These are phyloP conservation scores for Mesocentrotus franciscanus DNA, from an alignment of 53 echinoderm and acorn worm genomes.

Conservation along the genomic window DNA sequence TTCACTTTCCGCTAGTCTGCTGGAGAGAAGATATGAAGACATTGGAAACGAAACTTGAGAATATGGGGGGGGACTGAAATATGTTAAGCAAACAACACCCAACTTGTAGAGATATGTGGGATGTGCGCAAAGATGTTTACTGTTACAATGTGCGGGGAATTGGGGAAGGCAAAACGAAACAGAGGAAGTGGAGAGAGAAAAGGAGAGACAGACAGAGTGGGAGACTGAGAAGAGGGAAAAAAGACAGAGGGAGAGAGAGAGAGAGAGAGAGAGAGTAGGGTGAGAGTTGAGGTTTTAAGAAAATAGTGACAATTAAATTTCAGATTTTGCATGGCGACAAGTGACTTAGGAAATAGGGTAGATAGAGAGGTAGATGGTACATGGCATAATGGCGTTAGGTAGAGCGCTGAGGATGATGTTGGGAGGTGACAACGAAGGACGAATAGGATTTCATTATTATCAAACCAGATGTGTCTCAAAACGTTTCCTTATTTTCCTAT, in stretches of 20 bases:
- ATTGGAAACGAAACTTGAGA: not conserved
- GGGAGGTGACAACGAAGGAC: conserved; percentile 41
- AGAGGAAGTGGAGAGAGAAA: too few relatives aligned
- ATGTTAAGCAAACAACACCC: conserved; percentile 32
- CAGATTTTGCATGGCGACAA: conserved; percentile 33
- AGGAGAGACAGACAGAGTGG: not conserved
- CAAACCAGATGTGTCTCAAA: conserved; percentile 21
- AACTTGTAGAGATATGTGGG: not conserved
- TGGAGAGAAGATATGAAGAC: not conserved
- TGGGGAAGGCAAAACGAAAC: not conserved
- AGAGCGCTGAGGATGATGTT: conserved; percentile 19
- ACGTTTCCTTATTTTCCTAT: not conserved
- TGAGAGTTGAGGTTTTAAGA: not conserved
- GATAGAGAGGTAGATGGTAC: not conserved
- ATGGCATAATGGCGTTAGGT: not conserved
- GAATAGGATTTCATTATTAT: conserved; percentile 16
- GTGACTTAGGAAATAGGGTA: not conserved
- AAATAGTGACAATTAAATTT: conserved; percentile 5
- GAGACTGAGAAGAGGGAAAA: not conserved
- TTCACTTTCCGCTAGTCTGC: not conserved
- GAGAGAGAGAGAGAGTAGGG: not conserved
- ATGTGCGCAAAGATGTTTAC: not conserved
- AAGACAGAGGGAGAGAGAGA: not conserved
- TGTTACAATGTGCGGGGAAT: not conserved
- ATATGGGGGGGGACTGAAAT: not conserved